Evolutionary conservation across 2,797 vertebrate species (phyloP).

Genomic region (Passerculus sandwichensis): DNA sequence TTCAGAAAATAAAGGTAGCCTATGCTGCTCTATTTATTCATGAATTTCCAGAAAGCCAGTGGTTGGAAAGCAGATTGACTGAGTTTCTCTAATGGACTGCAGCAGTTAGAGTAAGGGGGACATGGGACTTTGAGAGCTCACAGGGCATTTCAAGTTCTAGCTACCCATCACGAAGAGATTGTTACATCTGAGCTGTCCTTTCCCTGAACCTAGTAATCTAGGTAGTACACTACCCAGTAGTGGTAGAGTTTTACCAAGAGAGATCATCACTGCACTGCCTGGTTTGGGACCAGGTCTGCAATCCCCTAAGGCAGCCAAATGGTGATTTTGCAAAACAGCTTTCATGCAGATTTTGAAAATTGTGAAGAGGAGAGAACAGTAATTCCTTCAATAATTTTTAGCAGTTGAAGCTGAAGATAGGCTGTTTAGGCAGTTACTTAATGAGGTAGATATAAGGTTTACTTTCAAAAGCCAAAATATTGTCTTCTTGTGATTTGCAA

Average conservation of each 20-base stretch:
- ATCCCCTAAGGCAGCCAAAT: not conserved
- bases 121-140: not conserved
- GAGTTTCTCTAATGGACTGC: not conserved
- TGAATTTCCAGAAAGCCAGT: not conserved
- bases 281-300: not conserved
- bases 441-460: not conserved
- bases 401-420: not conserved
- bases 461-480: not conserved
- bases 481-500: not conserved
- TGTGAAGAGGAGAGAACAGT: not conserved
- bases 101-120: not conserved
- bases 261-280: not conserved
- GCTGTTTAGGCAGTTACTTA: not conserved
- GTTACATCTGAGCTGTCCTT: not conserved
- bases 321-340: not conserved
- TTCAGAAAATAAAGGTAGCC: not conserved
- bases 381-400: not conserved
- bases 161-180: not conserved
- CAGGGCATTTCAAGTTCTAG: not conserved
- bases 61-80: not conserved
- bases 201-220: not conserved
- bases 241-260: not conserved
- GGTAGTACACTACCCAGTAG: not conserved
- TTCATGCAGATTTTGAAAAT: not conserved
- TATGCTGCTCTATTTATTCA: not conserved